Evolutionary conservation across 2,797 vertebrate genomes (phyloP).

Genomic region (Erethizon dorsatum): DNA sequence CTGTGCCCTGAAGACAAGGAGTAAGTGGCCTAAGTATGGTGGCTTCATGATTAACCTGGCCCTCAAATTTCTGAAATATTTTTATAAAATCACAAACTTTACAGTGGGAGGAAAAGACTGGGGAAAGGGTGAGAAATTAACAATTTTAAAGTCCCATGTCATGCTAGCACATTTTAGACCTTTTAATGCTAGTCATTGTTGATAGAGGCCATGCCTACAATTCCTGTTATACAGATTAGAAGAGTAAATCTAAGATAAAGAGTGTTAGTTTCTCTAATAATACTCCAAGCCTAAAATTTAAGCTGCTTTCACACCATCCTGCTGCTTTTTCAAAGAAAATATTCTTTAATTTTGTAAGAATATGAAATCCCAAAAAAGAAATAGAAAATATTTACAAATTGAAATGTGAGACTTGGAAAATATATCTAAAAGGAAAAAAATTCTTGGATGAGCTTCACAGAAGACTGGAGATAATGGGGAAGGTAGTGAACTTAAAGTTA

Average conservation of each 20-base stretch:
- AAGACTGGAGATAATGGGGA: not conserved
- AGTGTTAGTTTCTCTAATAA: not conserved
- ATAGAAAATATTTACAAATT: not conserved
- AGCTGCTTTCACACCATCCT: not conserved
- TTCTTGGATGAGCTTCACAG: not conserved
- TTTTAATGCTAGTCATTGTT: not conserved
- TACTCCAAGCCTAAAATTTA: not conserved
- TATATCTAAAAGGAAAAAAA: not conserved
- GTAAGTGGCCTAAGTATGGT: not conserved
- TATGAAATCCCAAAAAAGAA: not conserved
- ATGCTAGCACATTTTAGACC: not conserved
- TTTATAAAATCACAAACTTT: not conserved
- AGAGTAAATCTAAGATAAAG: conserved; percentile 48
- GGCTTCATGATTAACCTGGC: not conserved
- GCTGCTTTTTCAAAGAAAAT: conserved; percentile 27
- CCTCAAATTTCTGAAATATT: not conserved
- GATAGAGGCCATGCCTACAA: not conserved
- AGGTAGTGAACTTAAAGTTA: too few species aligned
- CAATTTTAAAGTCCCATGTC: not conserved
- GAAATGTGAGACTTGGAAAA: not conserved
- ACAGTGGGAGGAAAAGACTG: not conserved
- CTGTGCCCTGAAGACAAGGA: not conserved
- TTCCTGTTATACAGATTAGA: not conserved
- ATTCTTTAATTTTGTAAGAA: conserved; percentile 19
- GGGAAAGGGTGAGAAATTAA: not conserved